Conservation (phyloP, 1,140 invertebrate genomes). For the Papilio polytes region DNA sequence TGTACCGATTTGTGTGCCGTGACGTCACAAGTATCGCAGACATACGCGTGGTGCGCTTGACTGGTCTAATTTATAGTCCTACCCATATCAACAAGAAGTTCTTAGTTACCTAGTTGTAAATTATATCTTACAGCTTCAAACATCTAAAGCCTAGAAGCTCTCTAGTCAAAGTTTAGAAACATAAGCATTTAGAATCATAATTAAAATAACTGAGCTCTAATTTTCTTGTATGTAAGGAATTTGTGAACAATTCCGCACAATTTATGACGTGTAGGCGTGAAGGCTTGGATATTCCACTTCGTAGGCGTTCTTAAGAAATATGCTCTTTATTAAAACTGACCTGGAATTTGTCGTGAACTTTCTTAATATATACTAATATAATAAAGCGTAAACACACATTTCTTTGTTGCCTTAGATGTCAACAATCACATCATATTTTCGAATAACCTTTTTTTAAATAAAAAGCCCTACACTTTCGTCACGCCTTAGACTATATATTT, state of each 20-base stretch:
- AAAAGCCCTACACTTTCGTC: too few species aligned
- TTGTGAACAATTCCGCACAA: slow-evolving; percentile 16
- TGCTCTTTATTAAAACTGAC: neutral
- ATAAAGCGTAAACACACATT: too few species aligned
- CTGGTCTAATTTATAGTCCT: neutral
- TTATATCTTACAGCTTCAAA: neutral
- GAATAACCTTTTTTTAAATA: too few species aligned
- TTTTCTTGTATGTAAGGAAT: neutral
- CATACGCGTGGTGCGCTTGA: slow-evolving; percentile 5
- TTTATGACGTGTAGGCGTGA: neutral
- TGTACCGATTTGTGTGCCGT: neutral
- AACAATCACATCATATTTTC: too few species aligned
- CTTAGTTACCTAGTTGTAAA: neutral
- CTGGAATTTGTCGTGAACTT: neutral
- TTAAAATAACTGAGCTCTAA: neutral
- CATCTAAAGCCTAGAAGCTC: neutral
- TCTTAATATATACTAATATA: too few species aligned
- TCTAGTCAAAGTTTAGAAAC: neutral
- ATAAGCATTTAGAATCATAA: neutral
- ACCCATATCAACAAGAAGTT: slow-evolving; percentile 4
- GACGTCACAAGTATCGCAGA: neutral
- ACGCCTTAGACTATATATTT: too few species aligned
- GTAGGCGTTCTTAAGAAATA: neutral
- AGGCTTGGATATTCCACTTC: neutral
- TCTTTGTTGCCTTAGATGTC: too few species aligned